Percentiles rank a stretch among this genome's conserved stretches.
These are phyloP conservation scores for Bombus confusus DNA, from an alignment of 1,140 invertebrate genomes.

Conservation along the genomic window DNA sequence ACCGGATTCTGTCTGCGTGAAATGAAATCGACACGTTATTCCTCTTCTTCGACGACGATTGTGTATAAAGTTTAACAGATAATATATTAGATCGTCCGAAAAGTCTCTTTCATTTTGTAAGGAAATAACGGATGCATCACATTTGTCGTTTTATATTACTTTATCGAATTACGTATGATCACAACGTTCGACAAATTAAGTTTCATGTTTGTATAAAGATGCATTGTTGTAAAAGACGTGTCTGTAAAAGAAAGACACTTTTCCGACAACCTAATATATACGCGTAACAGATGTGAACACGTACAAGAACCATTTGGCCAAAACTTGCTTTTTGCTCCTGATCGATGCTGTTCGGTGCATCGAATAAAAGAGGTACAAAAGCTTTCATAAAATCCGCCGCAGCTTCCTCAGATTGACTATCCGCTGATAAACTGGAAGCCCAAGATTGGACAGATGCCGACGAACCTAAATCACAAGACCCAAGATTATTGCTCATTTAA, in stretches of 20 bases:
- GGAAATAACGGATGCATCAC: too few species aligned
- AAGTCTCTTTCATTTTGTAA: too few species aligned
- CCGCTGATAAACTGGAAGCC: conserved; percentile 88
- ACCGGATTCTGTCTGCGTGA: conserved; percentile 83
- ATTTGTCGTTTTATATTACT: too few species aligned
- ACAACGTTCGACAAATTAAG: too few species aligned
- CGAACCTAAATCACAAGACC: conserved; percentile 82
- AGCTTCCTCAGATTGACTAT: conserved; percentile 87
- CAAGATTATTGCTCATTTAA: too few species aligned
- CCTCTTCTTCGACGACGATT: neutral
- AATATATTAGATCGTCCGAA: too few species aligned
- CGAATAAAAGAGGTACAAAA: conserved; percentile 88
- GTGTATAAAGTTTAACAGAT: neutral
- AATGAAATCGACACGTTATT: neutral
- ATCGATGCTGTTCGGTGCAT: conserved; percentile 82
- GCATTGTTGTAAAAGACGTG: too few species aligned
- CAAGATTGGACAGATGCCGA: conserved; percentile 88
- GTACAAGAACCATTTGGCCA: conserved; percentile 85
- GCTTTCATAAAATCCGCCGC: conserved; percentile 88
- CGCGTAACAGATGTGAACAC: conserved; percentile 27
- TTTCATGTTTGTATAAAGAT: too few species aligned
- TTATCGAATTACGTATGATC: too few species aligned
- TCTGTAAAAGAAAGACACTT: too few species aligned
- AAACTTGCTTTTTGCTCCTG: conserved; percentile 87
- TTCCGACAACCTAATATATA: neutral